Percentiles rank a stretch among this genome's conserved stretches.
Evolutionary conservation across 2,113 vertebrate species (phyloP).

Genomic region (Forbesichthys papilliferus): DNA sequence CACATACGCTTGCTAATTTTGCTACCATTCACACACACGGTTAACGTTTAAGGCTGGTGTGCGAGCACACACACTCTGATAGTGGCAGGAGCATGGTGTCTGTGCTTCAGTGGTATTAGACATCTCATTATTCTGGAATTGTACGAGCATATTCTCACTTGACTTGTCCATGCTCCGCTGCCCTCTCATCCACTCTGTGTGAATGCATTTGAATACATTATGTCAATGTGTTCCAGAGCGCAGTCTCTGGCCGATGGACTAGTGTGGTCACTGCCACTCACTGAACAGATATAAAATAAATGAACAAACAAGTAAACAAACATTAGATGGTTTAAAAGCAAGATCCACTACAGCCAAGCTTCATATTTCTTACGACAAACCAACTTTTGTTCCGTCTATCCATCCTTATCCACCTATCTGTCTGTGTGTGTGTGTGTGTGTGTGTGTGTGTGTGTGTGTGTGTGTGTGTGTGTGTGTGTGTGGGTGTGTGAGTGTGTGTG

Average conservation of each 20-base stretch:
- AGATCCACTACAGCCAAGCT: neutral
- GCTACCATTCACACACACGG: neutral
- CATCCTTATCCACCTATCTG: neutral
- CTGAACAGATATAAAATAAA: constrained; percentile 11
- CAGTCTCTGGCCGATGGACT: constrained; percentile 20
- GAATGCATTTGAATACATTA: constrained; percentile 64
- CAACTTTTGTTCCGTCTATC: neutral
- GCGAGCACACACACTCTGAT: constrained; percentile 19
- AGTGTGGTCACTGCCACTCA: neutral
- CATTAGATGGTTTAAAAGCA: neutral
- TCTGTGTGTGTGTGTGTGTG: neutral
- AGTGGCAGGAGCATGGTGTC: constrained; percentile 44
- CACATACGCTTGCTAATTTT: too few relatives aligned
- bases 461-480: neutral
- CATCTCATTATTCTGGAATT: constrained; percentile 56
- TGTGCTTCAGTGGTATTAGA: constrained; percentile 45
- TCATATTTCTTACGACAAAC: neutral
- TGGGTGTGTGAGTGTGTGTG: too few relatives aligned
- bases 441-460: neutral
- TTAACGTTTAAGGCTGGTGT: neutral
- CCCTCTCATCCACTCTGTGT: constrained; percentile 61
- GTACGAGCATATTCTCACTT: constrained; percentile 46
- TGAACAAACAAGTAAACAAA: neutral
- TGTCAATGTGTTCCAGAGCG: constrained; percentile 48
- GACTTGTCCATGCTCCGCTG: constrained; percentile 58